A percentile compares a stretch with the other conserved stretches of the same genome.
Conservation (phyloP, 1,140 invertebrate genomes). For the fruit fly (Drosophila melanogaster) region DNA sequence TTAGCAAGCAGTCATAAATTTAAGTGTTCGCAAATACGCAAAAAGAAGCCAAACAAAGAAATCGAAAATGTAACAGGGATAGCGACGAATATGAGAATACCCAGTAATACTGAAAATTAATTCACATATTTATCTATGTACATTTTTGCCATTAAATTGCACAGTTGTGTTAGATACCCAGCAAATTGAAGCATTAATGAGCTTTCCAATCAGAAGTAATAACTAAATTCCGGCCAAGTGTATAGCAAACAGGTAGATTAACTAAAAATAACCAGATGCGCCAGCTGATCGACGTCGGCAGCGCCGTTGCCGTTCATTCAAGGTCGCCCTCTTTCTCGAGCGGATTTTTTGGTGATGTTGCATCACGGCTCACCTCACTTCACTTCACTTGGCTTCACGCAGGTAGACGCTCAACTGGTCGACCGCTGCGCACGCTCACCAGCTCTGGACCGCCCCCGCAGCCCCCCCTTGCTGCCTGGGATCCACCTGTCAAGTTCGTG, state of each 20-base stretch:
- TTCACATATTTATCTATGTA: background rate
- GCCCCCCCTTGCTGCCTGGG: slow-evolving; percentile 35
- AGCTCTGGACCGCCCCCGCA: slow-evolving; percentile 8
- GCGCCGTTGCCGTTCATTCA: slow-evolving; percentile 53
- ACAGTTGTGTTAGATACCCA: too few relatives aligned
- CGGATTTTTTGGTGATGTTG: slow-evolving; percentile 52
- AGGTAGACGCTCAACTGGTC: slow-evolving; percentile 11
- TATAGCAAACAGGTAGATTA: slow-evolving; percentile 15
- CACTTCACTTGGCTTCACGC: slow-evolving; percentile 2
- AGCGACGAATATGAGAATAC: slow-evolving; percentile 20
- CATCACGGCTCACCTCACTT: slow-evolving; percentile 47
- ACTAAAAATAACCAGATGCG: slow-evolving; percentile 63
- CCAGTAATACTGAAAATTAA: background rate
- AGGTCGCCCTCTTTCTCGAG: slow-evolving; percentile 72
- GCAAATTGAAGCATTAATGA: too few relatives aligned
- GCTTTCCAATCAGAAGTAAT: background rate
- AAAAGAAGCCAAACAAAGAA: slow-evolving; percentile 51
- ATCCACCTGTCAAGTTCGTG: slow-evolving; percentile 53
- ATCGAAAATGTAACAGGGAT: slow-evolving; percentile 32
- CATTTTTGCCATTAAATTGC: too few relatives aligned
- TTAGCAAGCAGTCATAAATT: slow-evolving; percentile 63
- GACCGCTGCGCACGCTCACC: slow-evolving; percentile 50
- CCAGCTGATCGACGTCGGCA: slow-evolving; percentile 19
- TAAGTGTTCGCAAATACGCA: slow-evolving; percentile 65
- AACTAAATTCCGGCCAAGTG: slow-evolving; percentile 13